These are phyloP conservation scores for Podarcis siculus DNA, from an alignment of 2,797 vertebrate species.

Conservation along the genomic window DNA sequence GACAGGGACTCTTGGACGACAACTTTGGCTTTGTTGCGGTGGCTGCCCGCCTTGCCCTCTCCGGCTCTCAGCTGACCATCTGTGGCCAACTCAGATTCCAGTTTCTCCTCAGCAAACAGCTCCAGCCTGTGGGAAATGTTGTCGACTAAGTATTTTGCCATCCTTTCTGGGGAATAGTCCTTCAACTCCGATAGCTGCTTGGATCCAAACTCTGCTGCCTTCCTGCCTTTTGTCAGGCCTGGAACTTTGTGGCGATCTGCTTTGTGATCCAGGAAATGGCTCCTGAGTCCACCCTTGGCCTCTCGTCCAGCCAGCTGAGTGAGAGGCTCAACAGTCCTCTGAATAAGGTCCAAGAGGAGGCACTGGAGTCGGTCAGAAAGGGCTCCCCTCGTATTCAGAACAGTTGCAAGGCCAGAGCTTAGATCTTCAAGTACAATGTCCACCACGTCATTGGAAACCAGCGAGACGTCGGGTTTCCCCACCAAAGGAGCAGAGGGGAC, in stretches of 20 bases:
- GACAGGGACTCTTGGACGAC: constrained; percentile 6
- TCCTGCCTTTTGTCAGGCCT: neutral
- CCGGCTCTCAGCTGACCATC: neutral
- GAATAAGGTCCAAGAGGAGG: constrained; percentile 8
- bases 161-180: neutral
- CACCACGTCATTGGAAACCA: constrained; percentile 24
- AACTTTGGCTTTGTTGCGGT: neutral
- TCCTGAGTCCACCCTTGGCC: neutral
- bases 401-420: constrained; percentile 5
- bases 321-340: constrained; percentile 11
- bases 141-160: constrained; percentile 13
- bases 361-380: neutral
- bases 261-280: neutral
- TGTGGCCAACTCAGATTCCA: neutral
- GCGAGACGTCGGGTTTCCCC: neutral
- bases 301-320: neutral
- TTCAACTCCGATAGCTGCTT: neutral
- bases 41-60: neutral
- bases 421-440: constrained; percentile 16
- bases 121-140: constrained; percentile 8
- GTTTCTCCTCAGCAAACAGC: constrained; percentile 12
- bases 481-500: neutral
- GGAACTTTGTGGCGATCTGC: neutral
- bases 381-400: neutral
- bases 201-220: neutral